Evolutionary conservation across 2,888 invertebrate genomes (phyloP), one percentile per base, ranked within the genome.

Genomic region (Polydrusus pterygomalis): DNA sequence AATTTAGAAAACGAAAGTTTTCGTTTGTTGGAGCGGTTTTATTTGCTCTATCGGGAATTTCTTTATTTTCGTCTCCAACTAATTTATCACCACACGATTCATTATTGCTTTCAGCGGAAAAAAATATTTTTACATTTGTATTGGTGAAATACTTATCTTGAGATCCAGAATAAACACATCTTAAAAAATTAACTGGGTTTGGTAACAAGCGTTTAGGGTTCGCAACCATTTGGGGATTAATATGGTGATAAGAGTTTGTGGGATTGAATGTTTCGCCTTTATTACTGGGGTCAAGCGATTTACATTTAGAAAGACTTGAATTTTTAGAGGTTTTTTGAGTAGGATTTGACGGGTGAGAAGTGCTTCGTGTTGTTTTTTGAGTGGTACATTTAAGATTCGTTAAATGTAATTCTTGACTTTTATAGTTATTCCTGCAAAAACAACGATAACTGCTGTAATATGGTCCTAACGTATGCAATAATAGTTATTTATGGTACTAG

Each of bases 201-300:
- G 75, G 78, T 43, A 78, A 56, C 17, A 77, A 60, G 65, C 75
- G 74, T 2, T 64, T 40, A 38, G 64, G 54, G 40, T 74, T 73
- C 34, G 68, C 1, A n/a, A n/a, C n/a, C n/a, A n/a, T n/a, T n/a
- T 17, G 58, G 54, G 72, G 70, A 20, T 78, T 70, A 68, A 79
- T 34, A 51, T 65, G 75, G 18, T 78, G 73, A 56, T 75, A 76
- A 10, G 10, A 74, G 11, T 75, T 73, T 34, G 72, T 17, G 3
- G 73, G 38, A 63, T 45, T 73, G 47, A 78, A 76, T n/a, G 63
- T 74, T 30, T 76, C 74, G 6, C 58, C 73, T 63, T 64, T 70
- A 45, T 47, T 74, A 38, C 15, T 34, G 38, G 60, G 38, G 30
- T 34, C 56, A n/a, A 73, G 65, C 65, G 65, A 34, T 58, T 73